These are phyloP conservation scores for Haliclona indistincta DNA, from an alignment of 37 sponge, comb jelly and placozoan species.

Conservation along the genomic window DNA sequence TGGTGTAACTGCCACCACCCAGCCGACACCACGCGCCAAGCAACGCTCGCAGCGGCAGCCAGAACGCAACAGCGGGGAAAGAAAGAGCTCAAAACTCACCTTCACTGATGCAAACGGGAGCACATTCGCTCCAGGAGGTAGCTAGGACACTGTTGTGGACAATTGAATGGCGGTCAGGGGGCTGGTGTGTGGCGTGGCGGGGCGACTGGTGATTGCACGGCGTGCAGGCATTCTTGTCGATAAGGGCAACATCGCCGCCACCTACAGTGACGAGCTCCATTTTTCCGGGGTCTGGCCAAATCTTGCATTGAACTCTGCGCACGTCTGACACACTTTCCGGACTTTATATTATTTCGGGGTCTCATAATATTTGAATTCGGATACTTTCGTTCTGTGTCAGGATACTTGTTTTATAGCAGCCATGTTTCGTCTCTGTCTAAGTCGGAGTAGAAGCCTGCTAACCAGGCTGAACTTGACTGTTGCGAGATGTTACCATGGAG, in stretches of 20 bases:
- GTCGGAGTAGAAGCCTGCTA: background rate
- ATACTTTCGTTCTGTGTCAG: background rate
- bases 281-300: too few species aligned
- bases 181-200: background rate
- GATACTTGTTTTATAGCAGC: background rate
- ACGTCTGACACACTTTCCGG: too few species aligned
- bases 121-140: too few species aligned
- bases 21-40: too few species aligned
- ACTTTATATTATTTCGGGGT: too few species aligned
- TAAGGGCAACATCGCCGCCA: background rate
- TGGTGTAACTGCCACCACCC: too few species aligned
- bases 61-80: too few species aligned
- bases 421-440: background rate
- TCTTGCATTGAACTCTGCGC: too few species aligned
- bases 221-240: background rate
- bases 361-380: background rate
- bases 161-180: background rate
- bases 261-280: conserved; percentile 1
- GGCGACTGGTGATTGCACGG: background rate
- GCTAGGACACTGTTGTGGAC: too few species aligned
- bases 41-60: too few species aligned
- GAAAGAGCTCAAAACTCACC: too few species aligned
- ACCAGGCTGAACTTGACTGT: background rate
- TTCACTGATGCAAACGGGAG: too few species aligned
- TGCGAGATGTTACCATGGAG: conserved; percentile 59